Evolutionary conservation across 2,888 invertebrate genomes (phyloP), one percentile per base, ranked within the genome.

Genomic region (Orthonevra nobilis): DNA sequence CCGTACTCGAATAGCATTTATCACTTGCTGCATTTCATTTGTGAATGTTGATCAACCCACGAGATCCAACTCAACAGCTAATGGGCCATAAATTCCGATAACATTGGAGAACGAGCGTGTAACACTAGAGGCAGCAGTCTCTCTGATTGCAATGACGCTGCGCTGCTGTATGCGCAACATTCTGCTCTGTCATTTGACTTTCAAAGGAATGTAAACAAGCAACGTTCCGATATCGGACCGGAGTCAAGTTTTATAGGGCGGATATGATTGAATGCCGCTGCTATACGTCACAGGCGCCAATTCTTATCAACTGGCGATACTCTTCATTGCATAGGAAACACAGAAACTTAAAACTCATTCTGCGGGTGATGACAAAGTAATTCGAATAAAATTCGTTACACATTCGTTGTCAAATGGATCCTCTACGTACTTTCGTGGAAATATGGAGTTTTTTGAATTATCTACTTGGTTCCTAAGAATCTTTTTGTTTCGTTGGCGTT

Each of bases 261-360:
- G 50, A 40, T 40, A 23, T 42, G n/a, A n/a, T n/a, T n/a, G 42
- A 26, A 34, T 32, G 30, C 15, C 42, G 34, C 23, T 20, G 15
- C 4, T n/a, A 50, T 40, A 61, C 61, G 70, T 52, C 34, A 61
- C 10, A 44, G 70, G 70, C 70, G 70, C 70, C 70, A 61, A 15
- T 61, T 70, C 44, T 70, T 70, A 61, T 70, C 61, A 48, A 34
- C 17, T 34, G 12, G 34, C 12, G 44, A 32, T 14, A 42, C 15
- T 48, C 34, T 30, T 26, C n/a, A n/a, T n/a, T n/a, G n/a, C n/a
- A n/a, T n/a, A n/a, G n/a, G n/a, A n/a, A n/a, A n/a, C n/a, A n/a
- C n/a, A n/a, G n/a, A n/a, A n/a, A n/a, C n/a, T n/a, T n/a, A n/a
- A n/a, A n/a, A n/a, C n/a, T n/a, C n/a, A n/a, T n/a, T n/a, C n/a